These are phyloP conservation scores for Brachionus angularis DNA, from an alignment of 1,140 invertebrate genomes.

Conservation along the genomic window DNA sequence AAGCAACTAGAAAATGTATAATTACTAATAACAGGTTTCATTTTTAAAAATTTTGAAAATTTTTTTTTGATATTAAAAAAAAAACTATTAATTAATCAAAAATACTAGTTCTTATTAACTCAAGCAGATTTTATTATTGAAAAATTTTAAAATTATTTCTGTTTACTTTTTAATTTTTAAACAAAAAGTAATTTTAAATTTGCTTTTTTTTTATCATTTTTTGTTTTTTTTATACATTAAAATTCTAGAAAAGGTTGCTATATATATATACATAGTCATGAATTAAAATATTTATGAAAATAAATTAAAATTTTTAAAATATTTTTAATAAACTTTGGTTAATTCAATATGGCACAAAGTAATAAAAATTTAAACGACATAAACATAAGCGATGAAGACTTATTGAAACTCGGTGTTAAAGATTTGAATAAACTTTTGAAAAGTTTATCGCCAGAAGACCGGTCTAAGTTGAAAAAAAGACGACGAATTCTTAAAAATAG, in stretches of 20 bases:
- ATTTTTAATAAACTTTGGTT: no score
- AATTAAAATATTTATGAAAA: no score
- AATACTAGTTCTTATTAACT: neutral
- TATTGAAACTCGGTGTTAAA: constrained; percentile 82
- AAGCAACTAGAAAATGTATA: constrained; percentile 8
- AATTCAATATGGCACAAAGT: neutral
- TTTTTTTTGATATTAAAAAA: neutral
- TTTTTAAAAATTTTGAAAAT: neutral
- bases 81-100: neutral
- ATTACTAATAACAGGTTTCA: no score
- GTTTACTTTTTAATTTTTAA: no score
- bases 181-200: no score
- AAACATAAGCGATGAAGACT: constrained; percentile 67
- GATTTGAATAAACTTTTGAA: constrained; percentile 91
- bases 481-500: constrained; percentile 93
- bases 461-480: constrained; percentile 87
- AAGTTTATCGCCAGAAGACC: constrained; percentile 79
- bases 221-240: no score
- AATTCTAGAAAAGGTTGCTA: no score
- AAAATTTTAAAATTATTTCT: no score
- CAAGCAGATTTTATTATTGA: no score
- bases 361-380: neutral
- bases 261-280: no score
- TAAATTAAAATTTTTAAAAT: no score
- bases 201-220: no score